Evolutionary conservation across 2,113 vertebrate species (phyloP).

Genomic region (Coreoperca whiteheadi): DNA sequence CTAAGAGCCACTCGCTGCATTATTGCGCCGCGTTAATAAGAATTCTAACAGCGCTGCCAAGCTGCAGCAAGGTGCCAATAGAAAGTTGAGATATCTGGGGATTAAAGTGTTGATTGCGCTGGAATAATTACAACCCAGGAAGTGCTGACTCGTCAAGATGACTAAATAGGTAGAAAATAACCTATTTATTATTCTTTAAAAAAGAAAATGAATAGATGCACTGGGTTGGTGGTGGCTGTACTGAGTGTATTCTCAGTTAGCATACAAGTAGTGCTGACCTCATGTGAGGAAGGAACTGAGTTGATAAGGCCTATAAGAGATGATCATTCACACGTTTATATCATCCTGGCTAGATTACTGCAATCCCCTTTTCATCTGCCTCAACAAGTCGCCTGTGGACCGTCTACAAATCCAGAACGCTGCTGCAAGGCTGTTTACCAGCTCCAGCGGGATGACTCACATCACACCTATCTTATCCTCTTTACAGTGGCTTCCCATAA

Average conservation of each 20-base stretch:
- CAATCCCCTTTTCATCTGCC: no score
- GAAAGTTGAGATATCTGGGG: background rate
- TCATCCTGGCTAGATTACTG: no score
- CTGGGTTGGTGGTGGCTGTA: background rate
- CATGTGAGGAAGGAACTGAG: background rate
- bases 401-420: no score
- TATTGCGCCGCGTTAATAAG: conserved; percentile 59
- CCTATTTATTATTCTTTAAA: background rate
- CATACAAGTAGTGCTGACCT: background rate
- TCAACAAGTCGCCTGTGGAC: no score
- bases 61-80: conserved; percentile 12
- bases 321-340: no score
- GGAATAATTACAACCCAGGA: conserved; percentile 42
- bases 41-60: conserved; percentile 43
- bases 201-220: background rate
- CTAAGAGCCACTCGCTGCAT: conserved; percentile 42
- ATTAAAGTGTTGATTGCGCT: conserved; percentile 8
- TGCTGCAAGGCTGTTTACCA: no score
- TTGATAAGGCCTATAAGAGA: no score
- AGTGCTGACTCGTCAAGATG: conserved; percentile 1
- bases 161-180: conserved; percentile 3
- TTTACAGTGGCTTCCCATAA: no score
- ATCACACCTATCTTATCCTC: no score
- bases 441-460: no score
- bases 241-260: background rate